Base-by-base conservation (phyloP, 37 sponge, comb jelly and placozoan genomes). In the Ianthella basta region DNA sequence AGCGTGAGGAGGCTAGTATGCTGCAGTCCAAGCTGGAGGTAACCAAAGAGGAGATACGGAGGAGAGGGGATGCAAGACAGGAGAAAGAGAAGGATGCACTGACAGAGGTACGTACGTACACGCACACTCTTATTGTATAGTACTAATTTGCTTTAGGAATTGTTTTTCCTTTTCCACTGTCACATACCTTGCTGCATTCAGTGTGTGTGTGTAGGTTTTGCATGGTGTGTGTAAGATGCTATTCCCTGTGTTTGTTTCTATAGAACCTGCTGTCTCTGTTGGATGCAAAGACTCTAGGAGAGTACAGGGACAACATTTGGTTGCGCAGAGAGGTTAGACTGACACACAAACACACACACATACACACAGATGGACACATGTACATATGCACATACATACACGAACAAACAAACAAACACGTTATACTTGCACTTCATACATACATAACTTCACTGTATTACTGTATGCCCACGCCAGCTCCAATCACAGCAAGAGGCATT, bases 281-380 rank as follows among this genome's bases (percentile, higher is more conserved):
- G 63, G 91, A 93, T 56, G 32, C 55, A 23, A 73, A 72, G n/a
- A 63, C 82, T 21, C 30, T n/a, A 61, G 73, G 55, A 13, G 88
- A 93, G 82, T 12, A 87, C 40, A 25, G 35, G 36, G 94, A 93
- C 39, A 93, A 90, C 80, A 63, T 23, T 12, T 89, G 91, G 88
- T 82, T 93, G 15, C 83, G 84, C 0, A 80, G 67, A 66, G 83
- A 93, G 88, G 91, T 93, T 56, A 59, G 24, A 15, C 1, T 0
- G 0, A 4, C 15, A 37, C 23, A 67, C 8, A 38, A 12, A 55
- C 27, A 64, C 32, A 20, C 21, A 20, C 79, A 21, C 20, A 20
- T 32, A 23, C 36, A 53, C 10, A 54, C 55, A 44, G 0, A 3
- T 18, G 24, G 1, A 59, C 61, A 30, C 61, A 59, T 18, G 14